phyloP scores from a whole-genome alignment of 2,888 invertebrate genomes.

The Clitarchus hookeri region DNA sequence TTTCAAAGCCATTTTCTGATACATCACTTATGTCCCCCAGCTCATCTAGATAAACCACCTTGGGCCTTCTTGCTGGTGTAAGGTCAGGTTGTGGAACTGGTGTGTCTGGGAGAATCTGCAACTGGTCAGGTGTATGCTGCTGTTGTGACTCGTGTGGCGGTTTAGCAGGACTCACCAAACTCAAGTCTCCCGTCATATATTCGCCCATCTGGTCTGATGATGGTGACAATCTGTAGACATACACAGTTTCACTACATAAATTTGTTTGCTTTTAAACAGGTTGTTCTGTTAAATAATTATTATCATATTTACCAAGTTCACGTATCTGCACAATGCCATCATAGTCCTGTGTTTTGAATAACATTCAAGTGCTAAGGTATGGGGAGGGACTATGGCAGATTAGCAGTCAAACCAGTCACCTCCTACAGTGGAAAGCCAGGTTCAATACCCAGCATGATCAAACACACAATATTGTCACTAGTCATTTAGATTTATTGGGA shows the following conservation, averaged over 20 bases:
- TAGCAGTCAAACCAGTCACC: no score
- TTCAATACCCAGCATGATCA: no score
- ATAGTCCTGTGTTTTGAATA: no score
- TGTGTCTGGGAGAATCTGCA: background rate
- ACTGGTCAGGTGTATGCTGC: background rate
- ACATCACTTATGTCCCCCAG: background rate
- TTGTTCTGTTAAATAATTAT: no score
- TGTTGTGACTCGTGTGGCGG: background rate
- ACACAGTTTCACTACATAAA: background rate
- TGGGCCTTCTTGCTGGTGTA: background rate
- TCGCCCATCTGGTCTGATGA: background rate
- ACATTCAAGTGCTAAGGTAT: no score
- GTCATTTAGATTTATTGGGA: no score
- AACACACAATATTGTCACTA: no score
- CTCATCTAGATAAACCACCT: background rate
- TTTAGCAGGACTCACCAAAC: slow-evolving; percentile 2
- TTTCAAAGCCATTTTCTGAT: background rate
- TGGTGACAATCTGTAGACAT: background rate
- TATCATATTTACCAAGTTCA: no score
- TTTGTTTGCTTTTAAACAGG: no score
- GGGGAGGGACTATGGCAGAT: no score
- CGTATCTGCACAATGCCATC: no score
- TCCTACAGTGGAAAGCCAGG: no score
- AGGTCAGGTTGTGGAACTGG: background rate
- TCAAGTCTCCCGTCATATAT: background rate